Base-by-base conservation (phyloP, 2,113 vertebrate species). In the Leptosomus discolor region DNA sequence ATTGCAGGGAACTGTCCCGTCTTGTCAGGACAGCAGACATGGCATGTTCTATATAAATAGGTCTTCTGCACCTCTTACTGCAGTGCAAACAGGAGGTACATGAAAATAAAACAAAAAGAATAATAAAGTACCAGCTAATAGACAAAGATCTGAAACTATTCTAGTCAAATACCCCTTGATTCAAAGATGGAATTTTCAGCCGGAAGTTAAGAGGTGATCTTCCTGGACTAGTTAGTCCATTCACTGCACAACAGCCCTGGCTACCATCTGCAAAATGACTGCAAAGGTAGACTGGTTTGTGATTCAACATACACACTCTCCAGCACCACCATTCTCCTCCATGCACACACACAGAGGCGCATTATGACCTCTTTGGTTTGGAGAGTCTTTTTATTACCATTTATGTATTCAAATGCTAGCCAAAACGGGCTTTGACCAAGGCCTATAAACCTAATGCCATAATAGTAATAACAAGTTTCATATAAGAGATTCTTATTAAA, bases 21-120 rank as follows among this genome's bases (percentile, higher is more conserved):
- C 46, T 67, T n/a, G 15, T 36, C 37, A 77, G 64, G 30, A 88
- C 84, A 93, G 70, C 0, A 2, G 17, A 77, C 15, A 12, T 5
- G 34, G 21, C 9, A 11, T 12, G 8, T 70, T 41, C 29, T 71
- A 51, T 24, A n/a, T n/a, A 48, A 83, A 76, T 0, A 81, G 22
- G 29, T 48, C 37, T 79, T 68, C 60, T 67, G 41, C 34, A 74
- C 2, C 15, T 63, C 50, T 76, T 64, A 48, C n/a, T 63, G 89
- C 65, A 83, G 29, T 46, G 48, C 39, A 85, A 92, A 71, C 14
- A 77, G 67, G 37, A 92, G 14, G 43, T 12, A 86, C 9, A 15
- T 41, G 26, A 88, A 88, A 76, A 68, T 54, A 80, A 91, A 95
- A 22, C 7, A 54, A 84, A 74, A 91, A 70, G 11, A 77, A 27